These are phyloP conservation scores for Ameiurus melas DNA, from an alignment of 2,113 vertebrate genomes.

Conservation along the genomic window DNA sequence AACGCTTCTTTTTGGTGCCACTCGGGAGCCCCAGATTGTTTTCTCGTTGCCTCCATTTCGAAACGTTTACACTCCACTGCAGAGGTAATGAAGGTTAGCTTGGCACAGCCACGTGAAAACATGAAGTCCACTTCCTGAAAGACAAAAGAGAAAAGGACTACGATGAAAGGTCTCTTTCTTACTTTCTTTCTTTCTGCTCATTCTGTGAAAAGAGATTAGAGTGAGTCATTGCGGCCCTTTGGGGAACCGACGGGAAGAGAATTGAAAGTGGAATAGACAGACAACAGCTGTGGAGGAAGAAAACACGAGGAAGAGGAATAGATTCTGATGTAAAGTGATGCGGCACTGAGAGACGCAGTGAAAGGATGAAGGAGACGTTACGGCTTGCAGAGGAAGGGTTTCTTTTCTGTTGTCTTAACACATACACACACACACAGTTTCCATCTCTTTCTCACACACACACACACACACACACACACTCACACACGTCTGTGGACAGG, in stretches of 20 bases:
- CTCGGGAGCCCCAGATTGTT: background rate
- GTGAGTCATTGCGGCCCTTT: constrained; percentile 1
- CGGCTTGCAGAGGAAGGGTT: background rate
- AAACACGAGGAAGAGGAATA: background rate
- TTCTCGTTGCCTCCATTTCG: background rate
- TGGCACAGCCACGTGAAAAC: background rate
- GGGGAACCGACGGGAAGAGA: background rate
- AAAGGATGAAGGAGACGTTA: constrained; percentile 12
- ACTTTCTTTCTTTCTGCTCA: background rate
- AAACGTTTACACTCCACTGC: background rate
- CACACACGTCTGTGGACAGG: background rate
- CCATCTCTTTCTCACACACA: background rate
- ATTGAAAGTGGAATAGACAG: constrained; percentile 6
- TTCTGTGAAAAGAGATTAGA: constrained; percentile 1
- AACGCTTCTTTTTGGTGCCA: background rate
- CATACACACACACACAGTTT: background rate
- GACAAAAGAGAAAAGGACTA: background rate
- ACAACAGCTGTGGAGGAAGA: constrained; percentile 22
- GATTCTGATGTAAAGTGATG: background rate
- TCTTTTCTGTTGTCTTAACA: background rate
- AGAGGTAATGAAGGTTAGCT: background rate
- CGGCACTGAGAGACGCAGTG: background rate
- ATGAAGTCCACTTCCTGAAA: constrained; percentile 13
- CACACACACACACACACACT: background rate
- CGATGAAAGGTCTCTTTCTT: constrained; percentile 5